Evolutionary conservation across 2,888 invertebrate genomes (phyloP).

Genomic region (Melikaiella ostensackeni): DNA sequence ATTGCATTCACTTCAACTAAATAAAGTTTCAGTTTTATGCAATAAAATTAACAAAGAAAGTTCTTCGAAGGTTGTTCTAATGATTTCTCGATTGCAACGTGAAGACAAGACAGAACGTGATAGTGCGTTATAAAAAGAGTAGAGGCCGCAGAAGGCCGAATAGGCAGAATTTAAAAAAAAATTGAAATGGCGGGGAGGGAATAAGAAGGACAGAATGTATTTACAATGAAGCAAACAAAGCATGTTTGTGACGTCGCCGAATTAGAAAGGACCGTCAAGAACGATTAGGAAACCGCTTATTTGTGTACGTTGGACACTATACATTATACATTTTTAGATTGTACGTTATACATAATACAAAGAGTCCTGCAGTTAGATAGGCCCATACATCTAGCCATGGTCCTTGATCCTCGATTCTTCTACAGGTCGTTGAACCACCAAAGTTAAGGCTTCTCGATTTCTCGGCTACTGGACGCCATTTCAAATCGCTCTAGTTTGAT

Average conservation of each 20-base stretch:
- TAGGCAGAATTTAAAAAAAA: constrained; percentile 26
- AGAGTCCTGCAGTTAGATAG: constrained; percentile 8
- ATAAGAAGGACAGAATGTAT: constrained; percentile 44
- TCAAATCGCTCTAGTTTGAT: not conserved
- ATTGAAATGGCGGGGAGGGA: constrained; percentile 36
- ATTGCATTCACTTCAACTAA: not conserved
- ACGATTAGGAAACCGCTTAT: constrained; percentile 29
- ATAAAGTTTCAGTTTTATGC: not conserved
- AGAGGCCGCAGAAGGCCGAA: constrained; percentile 36
- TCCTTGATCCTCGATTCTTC: constrained; percentile 36
- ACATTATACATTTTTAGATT: not conserved
- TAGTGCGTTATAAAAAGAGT: constrained; percentile 23
- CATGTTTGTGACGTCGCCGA: constrained; percentile 34
- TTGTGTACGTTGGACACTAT: constrained; percentile 8
- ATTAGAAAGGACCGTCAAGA: constrained; percentile 41
- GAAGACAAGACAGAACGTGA: constrained; percentile 20
- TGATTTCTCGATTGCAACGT: constrained; percentile 35
- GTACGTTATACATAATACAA: constrained; percentile 17
- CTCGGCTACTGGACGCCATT: not conserved
- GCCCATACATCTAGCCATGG: not conserved
- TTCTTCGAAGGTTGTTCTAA: constrained; percentile 33
- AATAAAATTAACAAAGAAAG: constrained; percentile 16
- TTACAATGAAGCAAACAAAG: constrained; percentile 43
- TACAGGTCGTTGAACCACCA: constrained; percentile 23
- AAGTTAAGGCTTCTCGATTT: constrained; percentile 10